phyloP scores from a whole-genome alignment of 1,140 invertebrate species.

The Spodoptera litura region DNA sequence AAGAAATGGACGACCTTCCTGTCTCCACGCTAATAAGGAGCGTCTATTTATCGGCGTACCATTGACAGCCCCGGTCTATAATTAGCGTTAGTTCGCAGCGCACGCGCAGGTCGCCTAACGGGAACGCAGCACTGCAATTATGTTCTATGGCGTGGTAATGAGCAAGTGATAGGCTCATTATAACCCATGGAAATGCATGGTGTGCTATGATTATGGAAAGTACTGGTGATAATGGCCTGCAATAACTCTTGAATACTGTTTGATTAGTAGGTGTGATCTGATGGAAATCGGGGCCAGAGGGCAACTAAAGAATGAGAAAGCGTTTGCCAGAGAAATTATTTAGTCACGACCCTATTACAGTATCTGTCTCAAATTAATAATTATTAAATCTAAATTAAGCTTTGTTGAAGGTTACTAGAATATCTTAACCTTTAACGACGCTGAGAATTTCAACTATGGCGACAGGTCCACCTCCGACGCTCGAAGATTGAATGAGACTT shows the following conservation, averaged over 20 bases:
- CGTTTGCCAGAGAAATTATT: neutral
- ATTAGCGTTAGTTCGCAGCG: slow-evolving; percentile 38
- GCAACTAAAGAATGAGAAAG: slow-evolving; percentile 7
- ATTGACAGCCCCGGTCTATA: slow-evolving; percentile 30
- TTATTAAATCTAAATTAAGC: no score
- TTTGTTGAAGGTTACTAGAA: slow-evolving; percentile 2
- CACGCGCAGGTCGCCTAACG: slow-evolving; percentile 46
- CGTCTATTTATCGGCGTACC: slow-evolving; percentile 18
- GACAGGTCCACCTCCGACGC: neutral
- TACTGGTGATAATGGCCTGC: slow-evolving; percentile 5
- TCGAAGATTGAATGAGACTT: slow-evolving; percentile 13
- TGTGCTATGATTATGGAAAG: slow-evolving; percentile 26
- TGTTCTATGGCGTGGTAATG: slow-evolving; percentile 43
- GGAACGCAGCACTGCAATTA: slow-evolving; percentile 40
- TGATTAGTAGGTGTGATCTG: slow-evolving; percentile 23
- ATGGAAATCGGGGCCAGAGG: slow-evolving; percentile 14
- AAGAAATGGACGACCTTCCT: slow-evolving; percentile 10
- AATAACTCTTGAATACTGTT: slow-evolving; percentile 8
- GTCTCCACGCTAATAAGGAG: slow-evolving; percentile 32
- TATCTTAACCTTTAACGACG: neutral
- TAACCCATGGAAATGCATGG: slow-evolving; percentile 27
- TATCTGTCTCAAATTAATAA: neutral
- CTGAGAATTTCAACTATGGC: slow-evolving; percentile 4
- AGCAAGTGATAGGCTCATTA: slow-evolving; percentile 45
- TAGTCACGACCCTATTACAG: neutral